Percentiles rank a stretch among this genome's conserved stretches.
Evolutionary conservation across 2,888 invertebrate species (phyloP).

Genomic region (Timandra comae): DNA sequence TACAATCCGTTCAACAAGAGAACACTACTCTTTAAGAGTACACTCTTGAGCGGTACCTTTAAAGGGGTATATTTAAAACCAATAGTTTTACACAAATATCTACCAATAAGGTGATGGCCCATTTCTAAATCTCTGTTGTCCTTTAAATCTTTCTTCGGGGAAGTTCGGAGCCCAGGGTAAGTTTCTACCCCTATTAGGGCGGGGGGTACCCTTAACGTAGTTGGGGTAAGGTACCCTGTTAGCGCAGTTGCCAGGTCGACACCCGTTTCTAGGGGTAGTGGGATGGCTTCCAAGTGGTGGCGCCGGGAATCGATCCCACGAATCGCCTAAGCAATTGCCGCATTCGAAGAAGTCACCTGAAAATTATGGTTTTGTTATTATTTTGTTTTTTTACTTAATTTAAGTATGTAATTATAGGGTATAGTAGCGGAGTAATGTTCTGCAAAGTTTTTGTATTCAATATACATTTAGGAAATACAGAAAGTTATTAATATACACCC

Average conservation of each 20-base stretch:
- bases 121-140: constrained; percentile 51
- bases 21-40: too few species aligned
- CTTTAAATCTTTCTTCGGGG: constrained; percentile 58
- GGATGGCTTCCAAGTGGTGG: constrained; percentile 49
- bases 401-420: too few species aligned
- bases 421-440: too few species aligned
- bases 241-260: constrained; percentile 51
- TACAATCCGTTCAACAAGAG: too few species aligned
- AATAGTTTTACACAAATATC: too few species aligned
- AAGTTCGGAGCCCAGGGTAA: constrained; percentile 59
- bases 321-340: constrained; percentile 50
- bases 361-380: too few species aligned
- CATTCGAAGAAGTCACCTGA: constrained; percentile 61
- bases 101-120: constrained; percentile 66
- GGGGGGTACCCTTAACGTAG: constrained; percentile 41
- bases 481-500: too few species aligned
- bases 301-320: constrained; percentile 52
- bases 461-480: too few species aligned
- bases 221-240: constrained; percentile 43
- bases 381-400: too few species aligned
- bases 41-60: too few species aligned
- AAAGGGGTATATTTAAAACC: too few species aligned
- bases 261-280: constrained; percentile 56
- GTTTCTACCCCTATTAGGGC: constrained; percentile 51
- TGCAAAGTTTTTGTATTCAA: too few species aligned